Percentiles rank a stretch among this genome's conserved stretches.
These are phyloP conservation scores for Tragulus kanchil DNA, from an alignment of 2,113 vertebrate genomes.

Conservation along the genomic window DNA sequence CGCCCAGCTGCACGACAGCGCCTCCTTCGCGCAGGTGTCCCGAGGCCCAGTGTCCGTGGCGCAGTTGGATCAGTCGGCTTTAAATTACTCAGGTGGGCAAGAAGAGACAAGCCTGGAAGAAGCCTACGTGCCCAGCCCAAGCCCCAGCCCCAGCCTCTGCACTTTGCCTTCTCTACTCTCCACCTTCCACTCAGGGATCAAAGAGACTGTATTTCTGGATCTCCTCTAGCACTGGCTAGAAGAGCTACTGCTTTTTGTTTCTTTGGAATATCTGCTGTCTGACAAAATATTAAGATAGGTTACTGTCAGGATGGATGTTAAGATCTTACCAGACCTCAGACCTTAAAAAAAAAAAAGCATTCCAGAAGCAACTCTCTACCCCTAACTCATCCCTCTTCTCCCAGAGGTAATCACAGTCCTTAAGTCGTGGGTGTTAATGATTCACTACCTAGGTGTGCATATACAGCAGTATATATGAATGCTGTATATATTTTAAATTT, in stretches of 20 bases:
- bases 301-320: background rate
- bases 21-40: constrained; percentile 90
- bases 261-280: background rate
- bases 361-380: background rate
- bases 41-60: constrained; percentile 92
- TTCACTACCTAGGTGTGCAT: background rate
- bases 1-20: constrained; percentile 90
- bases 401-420: background rate
- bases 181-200: background rate
- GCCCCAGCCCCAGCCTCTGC: background rate
- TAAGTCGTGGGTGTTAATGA: background rate
- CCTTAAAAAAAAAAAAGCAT: background rate
- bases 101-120: background rate
- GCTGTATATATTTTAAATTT: background rate
- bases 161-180: background rate
- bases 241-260: background rate
- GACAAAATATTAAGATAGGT: background rate
- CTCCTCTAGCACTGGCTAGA: too few species aligned
- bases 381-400: background rate
- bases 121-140: background rate
- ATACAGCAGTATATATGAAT: background rate
- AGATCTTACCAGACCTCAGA: background rate
- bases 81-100: constrained; percentile 96
- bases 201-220: background rate
- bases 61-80: constrained; percentile 92